These are phyloP conservation scores for Cerastis leucographa DNA, from an alignment of 2,888 invertebrate genomes.

Conservation along the genomic window DNA sequence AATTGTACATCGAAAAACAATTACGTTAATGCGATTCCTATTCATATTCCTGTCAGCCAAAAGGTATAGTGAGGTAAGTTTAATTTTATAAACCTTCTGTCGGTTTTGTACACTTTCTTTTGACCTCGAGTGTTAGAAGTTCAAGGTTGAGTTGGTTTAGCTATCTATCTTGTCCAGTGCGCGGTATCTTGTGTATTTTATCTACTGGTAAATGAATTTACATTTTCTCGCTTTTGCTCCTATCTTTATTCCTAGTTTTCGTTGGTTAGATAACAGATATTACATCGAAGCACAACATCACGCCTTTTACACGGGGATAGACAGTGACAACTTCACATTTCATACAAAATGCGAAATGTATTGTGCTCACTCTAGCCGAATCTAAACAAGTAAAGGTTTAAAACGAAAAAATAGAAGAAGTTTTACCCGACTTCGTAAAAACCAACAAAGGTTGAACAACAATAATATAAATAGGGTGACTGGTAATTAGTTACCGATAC, in stretches of 20 bases:
- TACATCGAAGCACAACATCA: neutral
- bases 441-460: neutral
- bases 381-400: neutral
- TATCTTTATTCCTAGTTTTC: neutral
- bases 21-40: slow-evolving; percentile 29
- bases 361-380: neutral
- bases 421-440: neutral
- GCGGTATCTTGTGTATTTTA: slow-evolving; percentile 40
- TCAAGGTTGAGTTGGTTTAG: slow-evolving; percentile 43
- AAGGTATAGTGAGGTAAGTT: neutral
- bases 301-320: neutral
- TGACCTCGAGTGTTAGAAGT: slow-evolving; percentile 45
- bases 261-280: slow-evolving; percentile 3
- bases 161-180: slow-evolving; percentile 54
- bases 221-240: slow-evolving; percentile 33
- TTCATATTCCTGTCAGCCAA: slow-evolving; percentile 15
- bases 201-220: slow-evolving; percentile 42
- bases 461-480: too few species aligned
- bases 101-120: slow-evolving; percentile 9
- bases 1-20: slow-evolving; percentile 40
- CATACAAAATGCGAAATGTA: neutral
- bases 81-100: neutral
- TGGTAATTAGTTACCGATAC: too few species aligned
- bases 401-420: neutral
- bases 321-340: neutral